phyloP scores from a whole-genome alignment of 2,888 invertebrate species.

The Uropetala carovei region DNA sequence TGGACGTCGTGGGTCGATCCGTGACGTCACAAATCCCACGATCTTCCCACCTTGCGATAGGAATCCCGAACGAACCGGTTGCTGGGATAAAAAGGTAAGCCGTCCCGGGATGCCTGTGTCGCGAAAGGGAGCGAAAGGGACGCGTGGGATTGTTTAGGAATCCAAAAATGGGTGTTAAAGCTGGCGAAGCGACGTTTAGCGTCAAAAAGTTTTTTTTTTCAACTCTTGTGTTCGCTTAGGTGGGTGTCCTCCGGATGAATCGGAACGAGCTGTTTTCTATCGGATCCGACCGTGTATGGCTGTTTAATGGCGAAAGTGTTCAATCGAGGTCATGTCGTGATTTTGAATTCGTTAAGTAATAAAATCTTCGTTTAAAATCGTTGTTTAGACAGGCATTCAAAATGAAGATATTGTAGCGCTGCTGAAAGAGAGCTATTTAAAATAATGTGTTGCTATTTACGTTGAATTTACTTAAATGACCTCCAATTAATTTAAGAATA shows the following conservation, averaged over 20 bases:
- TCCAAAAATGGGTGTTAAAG: constrained; percentile 39
- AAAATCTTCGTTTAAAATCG: no score
- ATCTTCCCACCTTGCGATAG: neutral
- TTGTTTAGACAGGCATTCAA: no score
- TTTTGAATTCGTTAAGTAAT: no score
- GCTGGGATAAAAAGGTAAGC: neutral
- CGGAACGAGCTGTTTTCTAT: neutral
- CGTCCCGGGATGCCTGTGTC: neutral
- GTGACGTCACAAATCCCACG: constrained; percentile 37
- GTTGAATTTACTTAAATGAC: no score
- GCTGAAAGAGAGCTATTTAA: no score
- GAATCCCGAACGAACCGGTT: neutral
- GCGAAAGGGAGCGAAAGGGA: neutral
- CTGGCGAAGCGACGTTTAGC: neutral
- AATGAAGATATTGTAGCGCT: no score
- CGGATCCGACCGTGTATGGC: neutral
- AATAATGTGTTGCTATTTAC: no score
- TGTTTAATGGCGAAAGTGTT: neutral
- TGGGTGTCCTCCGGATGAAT: neutral
- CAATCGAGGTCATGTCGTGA: no score
- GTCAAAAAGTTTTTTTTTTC: neutral
- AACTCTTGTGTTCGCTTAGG: neutral
- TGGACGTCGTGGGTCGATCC: neutral
- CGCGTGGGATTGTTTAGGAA: constrained; percentile 36
- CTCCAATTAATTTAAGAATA: no score